A percentile compares a stretch with the other conserved stretches of the same genome.
Conservation (phyloP, 2,888 invertebrate genomes). For the Epirrhoe alternata region DNA sequence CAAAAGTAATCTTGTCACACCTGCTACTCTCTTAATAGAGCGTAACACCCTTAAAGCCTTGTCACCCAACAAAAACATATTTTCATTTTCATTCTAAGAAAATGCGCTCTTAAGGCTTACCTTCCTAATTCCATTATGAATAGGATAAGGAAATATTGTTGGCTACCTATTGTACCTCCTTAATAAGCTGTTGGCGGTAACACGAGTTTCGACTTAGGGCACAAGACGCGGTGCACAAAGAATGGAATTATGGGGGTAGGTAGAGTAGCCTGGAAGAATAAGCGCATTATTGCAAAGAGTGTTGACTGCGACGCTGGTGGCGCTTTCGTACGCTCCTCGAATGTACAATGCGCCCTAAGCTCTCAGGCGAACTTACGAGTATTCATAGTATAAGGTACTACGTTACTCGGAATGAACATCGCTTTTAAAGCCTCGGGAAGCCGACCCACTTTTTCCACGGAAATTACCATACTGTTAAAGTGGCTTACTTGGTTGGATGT, state of each 20-base stretch:
- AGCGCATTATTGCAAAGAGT: conserved; percentile 80
- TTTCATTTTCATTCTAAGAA: conserved; percentile 46
- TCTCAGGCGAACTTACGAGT: conserved; percentile 59
- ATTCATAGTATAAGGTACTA: conserved; percentile 74
- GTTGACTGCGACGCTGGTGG: conserved; percentile 51
- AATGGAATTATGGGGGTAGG: conserved; percentile 76
- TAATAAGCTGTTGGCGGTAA: conserved; percentile 65
- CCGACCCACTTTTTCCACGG: conserved; percentile 60
- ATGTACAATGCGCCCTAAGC: conserved; percentile 79
- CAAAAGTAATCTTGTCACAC: conserved; percentile 26
- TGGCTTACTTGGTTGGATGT: conserved; percentile 22
- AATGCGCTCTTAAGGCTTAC: conserved; percentile 50
- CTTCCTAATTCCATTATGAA: conserved; percentile 54
- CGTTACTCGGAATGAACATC: conserved; percentile 72
- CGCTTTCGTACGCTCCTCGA: conserved; percentile 66
- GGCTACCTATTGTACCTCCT: conserved; percentile 57
- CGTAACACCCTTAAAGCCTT: conserved; percentile 33
- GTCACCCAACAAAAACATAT: conserved; percentile 40
- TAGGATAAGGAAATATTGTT: conserved; percentile 59
- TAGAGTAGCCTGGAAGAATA: conserved; percentile 62
- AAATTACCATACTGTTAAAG: conserved; percentile 60
- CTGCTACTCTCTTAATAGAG: conserved; percentile 32
- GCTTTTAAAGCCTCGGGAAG: conserved; percentile 69
- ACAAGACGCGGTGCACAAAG: conserved; percentile 69
- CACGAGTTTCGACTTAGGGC: conserved; percentile 78